Evolutionary conservation across 2,113 vertebrate genomes (phyloP), one percentile per base, ranked within the genome.

Genomic region (Seriola dumerili): DNA sequence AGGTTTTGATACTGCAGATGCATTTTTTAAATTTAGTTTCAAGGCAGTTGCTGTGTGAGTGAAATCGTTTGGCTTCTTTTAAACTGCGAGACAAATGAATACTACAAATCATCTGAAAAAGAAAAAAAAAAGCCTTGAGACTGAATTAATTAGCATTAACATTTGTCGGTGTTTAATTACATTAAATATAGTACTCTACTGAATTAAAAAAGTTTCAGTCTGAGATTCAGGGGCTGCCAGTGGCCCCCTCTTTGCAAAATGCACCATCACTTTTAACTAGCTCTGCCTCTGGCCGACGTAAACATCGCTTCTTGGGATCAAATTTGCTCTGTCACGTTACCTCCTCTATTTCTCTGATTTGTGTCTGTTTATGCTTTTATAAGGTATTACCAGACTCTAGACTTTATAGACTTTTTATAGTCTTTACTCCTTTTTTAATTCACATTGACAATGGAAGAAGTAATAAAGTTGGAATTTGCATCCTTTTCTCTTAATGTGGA

Each of bases 141-240:
- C n/a, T 29, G 38, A 40, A 23, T 23, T 23, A 42, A 57, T 57
- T 57, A 59, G n/a, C 70, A 72, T 61, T 62, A 54, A 23, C 21
- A 23, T 10, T n/a, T 62, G 57, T 48, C 58, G 36, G 13, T 23
- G 21, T 46, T n/a, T 46, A 59, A 59, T 61, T 61, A 29, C 25
- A 62, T 62, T 8, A 50, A 61, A 72, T 34, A 21, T 12, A 58
- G 11, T 34, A 62, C 40, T 73, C 42, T 17, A 23, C 25, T 62
- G 25, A 48, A 73, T 62, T 73, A 62, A 73, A 40, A 29, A 29
- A 34, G 55, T 29, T 40, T 61, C 11, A 44, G 36, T 44, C 38
- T 44, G 8, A 36, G 38, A 32, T 34, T n/a, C 19, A 54, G 52
- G 19, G 52, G 36, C 57, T 73, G 42, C 71, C 71, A 61, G 29